These are phyloP conservation scores for Meteorus sp. DNA, from an alignment of 1,140 invertebrate species.

Conservation along the genomic window DNA sequence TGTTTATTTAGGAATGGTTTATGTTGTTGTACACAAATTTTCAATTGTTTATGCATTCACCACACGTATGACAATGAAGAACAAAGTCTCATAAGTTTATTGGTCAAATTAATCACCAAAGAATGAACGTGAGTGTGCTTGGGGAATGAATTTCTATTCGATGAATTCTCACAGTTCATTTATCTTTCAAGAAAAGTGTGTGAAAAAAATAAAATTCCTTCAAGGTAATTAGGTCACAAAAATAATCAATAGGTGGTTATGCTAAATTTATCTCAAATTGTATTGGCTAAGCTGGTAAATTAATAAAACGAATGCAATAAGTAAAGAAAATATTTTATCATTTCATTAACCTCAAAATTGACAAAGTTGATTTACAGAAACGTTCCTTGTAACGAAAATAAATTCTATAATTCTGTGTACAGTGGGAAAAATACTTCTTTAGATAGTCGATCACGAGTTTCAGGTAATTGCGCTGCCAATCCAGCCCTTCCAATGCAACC, in stretches of 20 bases:
- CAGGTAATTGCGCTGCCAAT: not conserved
- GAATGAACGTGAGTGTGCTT: not conserved
- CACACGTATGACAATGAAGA: slow-evolving; percentile 47
- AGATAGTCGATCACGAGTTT: not conserved
- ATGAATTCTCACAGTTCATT: no score
- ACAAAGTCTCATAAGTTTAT: slow-evolving; percentile 45
- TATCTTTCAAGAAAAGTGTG: no score
- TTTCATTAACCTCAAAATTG: no score
- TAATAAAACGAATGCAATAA: no score
- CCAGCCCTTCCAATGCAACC: not conserved
- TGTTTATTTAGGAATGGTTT: slow-evolving; percentile 79
- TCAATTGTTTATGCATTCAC: slow-evolving; percentile 54
- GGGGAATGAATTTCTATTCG: not conserved
- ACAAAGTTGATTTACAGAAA: no score
- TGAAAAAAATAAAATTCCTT: no score
- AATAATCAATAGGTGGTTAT: no score
- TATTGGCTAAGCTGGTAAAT: no score
- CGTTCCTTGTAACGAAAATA: not conserved
- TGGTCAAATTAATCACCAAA: not conserved
- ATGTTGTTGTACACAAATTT: slow-evolving; percentile 79
- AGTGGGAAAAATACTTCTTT: slow-evolving; percentile 6
- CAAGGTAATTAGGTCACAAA: no score
- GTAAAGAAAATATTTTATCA: no score
- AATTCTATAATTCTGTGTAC: not conserved
- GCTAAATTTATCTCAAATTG: no score